These are phyloP conservation scores for Meloidogyne chitwoodi DNA, from an alignment of 1,140 invertebrate genomes.

Conservation along the genomic window DNA sequence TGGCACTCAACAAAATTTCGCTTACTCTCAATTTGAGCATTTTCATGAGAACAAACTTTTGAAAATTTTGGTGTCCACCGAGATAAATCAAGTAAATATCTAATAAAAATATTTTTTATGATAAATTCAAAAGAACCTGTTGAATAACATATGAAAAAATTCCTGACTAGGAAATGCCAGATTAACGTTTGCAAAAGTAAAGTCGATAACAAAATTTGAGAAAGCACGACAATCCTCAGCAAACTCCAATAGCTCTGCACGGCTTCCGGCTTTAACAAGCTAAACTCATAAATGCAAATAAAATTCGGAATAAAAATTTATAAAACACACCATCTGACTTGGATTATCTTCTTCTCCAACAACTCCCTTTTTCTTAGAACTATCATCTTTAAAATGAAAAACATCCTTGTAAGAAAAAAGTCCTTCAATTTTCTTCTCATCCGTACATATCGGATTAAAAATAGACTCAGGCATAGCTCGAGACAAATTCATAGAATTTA, in stretches of 20 bases:
- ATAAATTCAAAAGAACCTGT: slow-evolving; percentile 15
- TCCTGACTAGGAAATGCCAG: slow-evolving; percentile 35
- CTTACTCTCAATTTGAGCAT: not conserved
- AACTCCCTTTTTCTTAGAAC: not conserved
- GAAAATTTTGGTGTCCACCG: slow-evolving; percentile 38
- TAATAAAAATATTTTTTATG: not conserved
- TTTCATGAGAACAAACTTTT: slow-evolving; percentile 14
- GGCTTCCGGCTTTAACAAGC: slow-evolving; percentile 28
- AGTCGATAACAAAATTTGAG: slow-evolving; percentile 31
- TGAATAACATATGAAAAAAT: slow-evolving; percentile 47
- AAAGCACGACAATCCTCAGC: slow-evolving; percentile 19
- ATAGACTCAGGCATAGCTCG: slow-evolving; percentile 34
- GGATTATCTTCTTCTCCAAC: not conserved
- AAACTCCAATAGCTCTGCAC: slow-evolving; percentile 35
- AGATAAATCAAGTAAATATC: slow-evolving; percentile 48
- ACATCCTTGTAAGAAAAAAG: slow-evolving; percentile 29
- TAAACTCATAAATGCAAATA: not conserved
- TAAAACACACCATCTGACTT: not conserved
- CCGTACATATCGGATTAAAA: slow-evolving; percentile 14
- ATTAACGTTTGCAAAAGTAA: slow-evolving; percentile 34
- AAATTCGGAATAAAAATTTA: not conserved
- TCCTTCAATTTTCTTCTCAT: slow-evolving; percentile 24
- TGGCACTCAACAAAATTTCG: slow-evolving; percentile 28
- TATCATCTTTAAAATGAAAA: slow-evolving; percentile 25
- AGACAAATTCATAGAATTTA: slow-evolving; percentile 6